Percentiles rank a stretch among this genome's conserved stretches.
phyloP scores from a whole-genome alignment of 2,113 vertebrate species.

The Etheostoma cragini region DNA sequence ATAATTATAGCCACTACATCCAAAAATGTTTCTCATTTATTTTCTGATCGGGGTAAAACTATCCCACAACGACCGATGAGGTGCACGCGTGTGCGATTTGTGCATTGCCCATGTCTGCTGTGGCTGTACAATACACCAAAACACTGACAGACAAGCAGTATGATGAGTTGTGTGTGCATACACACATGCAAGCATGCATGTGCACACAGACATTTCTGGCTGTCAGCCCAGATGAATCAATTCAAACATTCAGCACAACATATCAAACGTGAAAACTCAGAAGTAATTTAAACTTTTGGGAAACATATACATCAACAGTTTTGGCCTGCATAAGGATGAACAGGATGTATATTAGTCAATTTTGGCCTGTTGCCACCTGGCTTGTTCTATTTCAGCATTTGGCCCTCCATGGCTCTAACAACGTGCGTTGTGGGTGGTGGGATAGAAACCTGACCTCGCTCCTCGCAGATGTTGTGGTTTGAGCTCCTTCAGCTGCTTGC shows the following conservation, averaged over 20 bases:
- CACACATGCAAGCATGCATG: neutral
- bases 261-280: constrained; percentile 19
- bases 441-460: constrained; percentile 54
- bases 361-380: neutral
- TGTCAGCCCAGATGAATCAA: constrained; percentile 21
- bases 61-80: constrained; percentile 12
- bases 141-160: constrained; percentile 36
- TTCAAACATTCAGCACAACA: constrained; percentile 25
- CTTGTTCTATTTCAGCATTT: constrained; percentile 14
- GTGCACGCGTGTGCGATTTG: constrained; percentile 14
- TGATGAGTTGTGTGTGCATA: constrained; percentile 18
- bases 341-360: neutral
- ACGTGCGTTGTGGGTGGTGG: constrained; percentile 55
- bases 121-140: constrained; percentile 7
- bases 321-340: neutral
- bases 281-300: constrained; percentile 7
- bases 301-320: constrained; percentile 1
- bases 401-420: neutral
- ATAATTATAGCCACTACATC: neutral
- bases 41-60: neutral
- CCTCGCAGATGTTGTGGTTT: constrained; percentile 68
- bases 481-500: constrained; percentile 68
- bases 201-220: constrained; percentile 5
- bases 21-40: neutral
- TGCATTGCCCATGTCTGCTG: constrained; percentile 27